Evolutionary conservation across 2,888 invertebrate genomes (phyloP).

Genomic region (Thera obeliscata): DNA sequence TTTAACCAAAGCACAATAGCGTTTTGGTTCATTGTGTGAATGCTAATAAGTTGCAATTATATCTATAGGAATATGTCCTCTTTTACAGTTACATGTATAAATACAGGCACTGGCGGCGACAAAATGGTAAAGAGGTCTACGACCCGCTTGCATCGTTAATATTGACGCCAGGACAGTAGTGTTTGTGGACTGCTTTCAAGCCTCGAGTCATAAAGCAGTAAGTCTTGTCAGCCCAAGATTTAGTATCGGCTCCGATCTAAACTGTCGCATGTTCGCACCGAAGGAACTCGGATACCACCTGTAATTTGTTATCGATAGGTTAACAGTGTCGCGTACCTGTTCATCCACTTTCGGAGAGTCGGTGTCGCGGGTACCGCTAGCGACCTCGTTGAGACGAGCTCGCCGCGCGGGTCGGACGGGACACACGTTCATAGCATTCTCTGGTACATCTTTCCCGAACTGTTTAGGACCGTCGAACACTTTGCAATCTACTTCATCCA

Average conservation of each 20-base stretch:
- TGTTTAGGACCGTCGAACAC: conserved; percentile 68
- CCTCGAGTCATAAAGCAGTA: conserved; percentile 46
- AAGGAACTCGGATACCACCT: conserved; percentile 62
- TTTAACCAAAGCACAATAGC: conserved; percentile 37
- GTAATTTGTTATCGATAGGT: conserved; percentile 80
- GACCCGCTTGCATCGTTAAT: conserved; percentile 54
- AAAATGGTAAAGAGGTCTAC: conserved; percentile 62
- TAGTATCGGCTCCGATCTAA: conserved; percentile 58
- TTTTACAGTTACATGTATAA: conserved; percentile 56
- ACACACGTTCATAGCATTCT: conserved; percentile 72
- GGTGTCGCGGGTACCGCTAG: conserved; percentile 80
- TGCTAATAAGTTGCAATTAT: conserved; percentile 53
- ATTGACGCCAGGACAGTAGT: conserved; percentile 48
- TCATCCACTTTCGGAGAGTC: conserved; percentile 82
- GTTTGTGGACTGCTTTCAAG: conserved; percentile 59
- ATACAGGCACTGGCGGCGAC: conserved; percentile 50
- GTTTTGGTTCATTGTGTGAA: conserved; percentile 45
- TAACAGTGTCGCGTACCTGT: conserved; percentile 82
- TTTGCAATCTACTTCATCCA: conserved; percentile 75
- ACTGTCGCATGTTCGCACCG: conserved; percentile 53
- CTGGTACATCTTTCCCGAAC: conserved; percentile 71
- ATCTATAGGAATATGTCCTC: conserved; percentile 48
- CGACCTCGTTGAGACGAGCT: conserved; percentile 80
- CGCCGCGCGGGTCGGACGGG: conserved; percentile 79
- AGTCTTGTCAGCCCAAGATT: conserved; percentile 51